Evolutionary conservation across 2,113 vertebrate genomes (phyloP).

Genomic region (Calyptomena viridis): DNA sequence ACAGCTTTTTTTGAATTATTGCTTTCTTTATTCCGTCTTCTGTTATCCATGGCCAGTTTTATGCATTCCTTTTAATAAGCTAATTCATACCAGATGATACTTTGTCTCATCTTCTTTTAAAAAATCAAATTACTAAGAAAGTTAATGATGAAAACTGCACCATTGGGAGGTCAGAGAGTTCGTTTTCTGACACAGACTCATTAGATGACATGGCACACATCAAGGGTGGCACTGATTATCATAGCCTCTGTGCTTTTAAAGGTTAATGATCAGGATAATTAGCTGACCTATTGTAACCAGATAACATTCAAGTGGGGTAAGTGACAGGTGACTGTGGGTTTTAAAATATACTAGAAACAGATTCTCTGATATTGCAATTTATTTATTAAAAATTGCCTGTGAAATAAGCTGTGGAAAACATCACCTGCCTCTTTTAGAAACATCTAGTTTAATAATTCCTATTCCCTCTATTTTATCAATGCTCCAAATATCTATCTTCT

Average conservation of each 20-base stretch:
- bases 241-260: constrained; percentile 50
- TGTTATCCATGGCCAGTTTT: background rate
- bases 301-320: constrained; percentile 52
- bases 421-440: background rate
- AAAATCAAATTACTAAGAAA: constrained; percentile 10
- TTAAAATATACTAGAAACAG: constrained; percentile 22
- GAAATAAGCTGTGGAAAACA: background rate
- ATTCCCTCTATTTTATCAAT: background rate
- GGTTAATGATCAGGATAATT: constrained; percentile 67
- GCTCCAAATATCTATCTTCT: background rate
- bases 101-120: background rate
- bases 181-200: constrained; percentile 20
- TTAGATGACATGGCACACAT: constrained; percentile 8
- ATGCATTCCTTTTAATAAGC: background rate
- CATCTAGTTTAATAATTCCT: background rate
- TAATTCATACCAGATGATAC: background rate
- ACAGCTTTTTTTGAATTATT: background rate
- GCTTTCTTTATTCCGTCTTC: background rate
- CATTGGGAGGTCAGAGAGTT: background rate
- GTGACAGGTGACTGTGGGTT: constrained; percentile 27
- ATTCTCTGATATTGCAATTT: background rate
- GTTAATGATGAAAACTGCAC: background rate
- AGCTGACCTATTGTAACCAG: constrained; percentile 37
- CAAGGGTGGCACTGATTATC: constrained; percentile 24
- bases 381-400: background rate